phyloP scores from a whole-genome alignment of 2,888 invertebrate genomes.

The Antitype chi region DNA sequence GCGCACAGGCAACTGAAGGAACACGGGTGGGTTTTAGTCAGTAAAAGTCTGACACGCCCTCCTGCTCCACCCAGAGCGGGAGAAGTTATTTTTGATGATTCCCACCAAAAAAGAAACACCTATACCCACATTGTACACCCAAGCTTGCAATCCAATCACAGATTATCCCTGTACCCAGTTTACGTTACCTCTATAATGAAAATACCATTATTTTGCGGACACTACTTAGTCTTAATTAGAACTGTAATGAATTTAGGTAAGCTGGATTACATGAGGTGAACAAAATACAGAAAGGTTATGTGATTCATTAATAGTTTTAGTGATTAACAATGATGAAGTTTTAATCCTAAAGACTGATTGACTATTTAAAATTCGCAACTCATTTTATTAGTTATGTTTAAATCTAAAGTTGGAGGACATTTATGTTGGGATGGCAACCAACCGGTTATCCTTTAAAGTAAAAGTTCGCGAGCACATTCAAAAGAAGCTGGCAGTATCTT shows the following conservation, averaged over 20 bases:
- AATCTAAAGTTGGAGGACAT: no score
- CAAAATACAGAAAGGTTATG: not conserved
- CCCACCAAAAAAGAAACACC: not conserved
- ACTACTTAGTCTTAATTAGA: conserved; percentile 6
- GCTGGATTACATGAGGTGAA: conserved; percentile 9
- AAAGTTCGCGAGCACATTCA: no score
- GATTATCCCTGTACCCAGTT: not conserved
- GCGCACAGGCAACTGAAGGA: no score
- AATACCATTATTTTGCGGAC: conserved; percentile 19
- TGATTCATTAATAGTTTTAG: not conserved
- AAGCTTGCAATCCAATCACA: conserved; percentile 7
- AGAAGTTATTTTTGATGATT: no score
- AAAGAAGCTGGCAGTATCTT: no score
- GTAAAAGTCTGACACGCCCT: no score
- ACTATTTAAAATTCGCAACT: no score
- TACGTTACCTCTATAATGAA: not conserved
- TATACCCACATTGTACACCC: not conserved
- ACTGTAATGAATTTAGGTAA: not conserved
- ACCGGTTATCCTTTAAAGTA: no score
- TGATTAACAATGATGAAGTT: conserved; percentile 9
- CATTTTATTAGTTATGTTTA: no score
- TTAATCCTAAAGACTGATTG: not conserved
- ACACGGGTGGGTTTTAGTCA: no score
- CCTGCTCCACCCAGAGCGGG: no score
- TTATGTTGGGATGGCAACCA: no score